phyloP scores from a whole-genome alignment of 2,888 invertebrate genomes.

The Thyatira batis region DNA sequence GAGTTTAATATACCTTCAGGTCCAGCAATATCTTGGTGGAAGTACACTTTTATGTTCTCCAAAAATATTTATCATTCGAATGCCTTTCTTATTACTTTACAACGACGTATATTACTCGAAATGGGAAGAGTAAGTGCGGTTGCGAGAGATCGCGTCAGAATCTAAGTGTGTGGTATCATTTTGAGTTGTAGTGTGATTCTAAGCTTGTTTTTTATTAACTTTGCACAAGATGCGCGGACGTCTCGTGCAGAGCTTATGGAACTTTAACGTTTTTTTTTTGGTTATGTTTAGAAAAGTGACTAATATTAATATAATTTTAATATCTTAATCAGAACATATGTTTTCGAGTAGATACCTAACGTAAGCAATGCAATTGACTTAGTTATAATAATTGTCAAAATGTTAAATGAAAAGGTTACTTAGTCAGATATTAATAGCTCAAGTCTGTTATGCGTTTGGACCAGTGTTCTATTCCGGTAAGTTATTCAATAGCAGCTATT shows the following conservation, averaged over 20 bases:
- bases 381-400: neutral
- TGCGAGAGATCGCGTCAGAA: neutral
- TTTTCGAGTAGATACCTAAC: too few relatives aligned
- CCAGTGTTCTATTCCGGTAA: conserved; percentile 12
- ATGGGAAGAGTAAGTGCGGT: neutral
- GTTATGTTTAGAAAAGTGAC: too few relatives aligned
- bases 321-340: too few relatives aligned
- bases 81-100: neutral
- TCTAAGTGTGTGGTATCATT: neutral
- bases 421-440: conserved; percentile 6
- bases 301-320: too few relatives aligned
- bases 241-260: too few relatives aligned
- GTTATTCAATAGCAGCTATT: too few relatives aligned
- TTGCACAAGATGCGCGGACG: too few relatives aligned
- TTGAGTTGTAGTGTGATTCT: neutral
- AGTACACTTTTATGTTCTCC: neutral
- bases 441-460: conserved; percentile 7
- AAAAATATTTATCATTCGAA: neutral
- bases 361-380: neutral
- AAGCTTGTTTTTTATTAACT: neutral
- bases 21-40: neutral
- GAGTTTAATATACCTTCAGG: neutral
- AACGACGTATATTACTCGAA: neutral
- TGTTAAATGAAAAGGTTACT: neutral
- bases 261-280: too few relatives aligned